Evolutionary conservation across 2,888 invertebrate species (phyloP), one percentile per base, ranked within the genome.

Genomic region (Marronus borbonicus): DNA sequence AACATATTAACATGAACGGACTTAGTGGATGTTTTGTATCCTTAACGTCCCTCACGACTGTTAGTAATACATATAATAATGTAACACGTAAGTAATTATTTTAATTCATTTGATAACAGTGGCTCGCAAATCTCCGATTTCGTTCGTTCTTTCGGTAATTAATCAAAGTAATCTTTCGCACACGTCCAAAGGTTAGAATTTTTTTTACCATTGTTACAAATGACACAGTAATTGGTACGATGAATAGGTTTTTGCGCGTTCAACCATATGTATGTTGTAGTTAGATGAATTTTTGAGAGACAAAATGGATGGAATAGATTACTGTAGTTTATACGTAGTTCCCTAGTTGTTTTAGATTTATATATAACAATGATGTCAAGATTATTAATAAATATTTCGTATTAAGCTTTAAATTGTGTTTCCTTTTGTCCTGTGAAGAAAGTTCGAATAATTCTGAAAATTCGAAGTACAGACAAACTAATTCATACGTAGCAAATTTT

Each of bases 361-460:
- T 62, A 31, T 62, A 31, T 62, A 62, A 62, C 28, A 24, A 60
- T 65, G 8, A 8, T 44, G 44, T 65, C 31, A 52, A 17, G 17
- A 65, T 70, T 31, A 70, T 55, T 31, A 70, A 70, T 70, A 70
- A 70, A 70, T 10, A 70, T 70, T 70, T 70, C 70, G 52, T 70
- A 70, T 70, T 70, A 70, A 70, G 70, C 70, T 70, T 70, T 70
- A n/a, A 55, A 31, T 14, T 62, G 20, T 20, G 20, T 62, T 62
- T 28, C 28, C 31, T 36, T 36, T 36, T 5, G 0, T 31, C 12
- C 2, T 44, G 8, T 8, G 12, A 44, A 12, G 44, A 12, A 12
- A 24, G 24, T 24, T 2, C 1, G 24, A 24, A 24, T 24, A 24
- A 24, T 1, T 24, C 24, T 24, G 24, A 24, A 24, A 24, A 24